phyloP scores from a whole-genome alignment of 2,113 vertebrate species.

The Ameiurus melas region DNA sequence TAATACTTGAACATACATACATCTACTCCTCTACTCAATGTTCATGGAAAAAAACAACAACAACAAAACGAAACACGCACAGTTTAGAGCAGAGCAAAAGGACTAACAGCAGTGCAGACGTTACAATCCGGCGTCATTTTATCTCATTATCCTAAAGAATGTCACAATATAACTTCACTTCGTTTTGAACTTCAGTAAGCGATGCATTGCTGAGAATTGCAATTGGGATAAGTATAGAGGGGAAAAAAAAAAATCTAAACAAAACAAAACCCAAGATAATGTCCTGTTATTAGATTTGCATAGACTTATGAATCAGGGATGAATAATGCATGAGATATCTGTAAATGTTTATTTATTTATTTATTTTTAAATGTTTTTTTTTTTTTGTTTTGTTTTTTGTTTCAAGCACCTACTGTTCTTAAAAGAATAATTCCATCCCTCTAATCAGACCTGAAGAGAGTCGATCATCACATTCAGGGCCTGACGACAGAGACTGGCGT shows the following conservation, averaged over 20 bases:
- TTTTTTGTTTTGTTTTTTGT: not conserved
- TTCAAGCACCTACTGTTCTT: not conserved
- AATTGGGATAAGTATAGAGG: not conserved
- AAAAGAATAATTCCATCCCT: not conserved
- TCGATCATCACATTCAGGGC: constrained; percentile 17
- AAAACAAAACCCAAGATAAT: not conserved
- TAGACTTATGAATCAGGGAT: constrained; percentile 27
- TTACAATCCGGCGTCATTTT: not conserved
- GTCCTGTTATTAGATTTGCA: constrained; percentile 34
- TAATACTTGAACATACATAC: not conserved
- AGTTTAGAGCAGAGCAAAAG: not conserved
- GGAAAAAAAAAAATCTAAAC: not conserved
- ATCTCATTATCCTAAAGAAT: not conserved
- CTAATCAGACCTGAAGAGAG: not conserved
- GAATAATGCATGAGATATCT: not conserved
- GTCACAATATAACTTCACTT: constrained; percentile 8
- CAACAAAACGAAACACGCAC: not conserved
- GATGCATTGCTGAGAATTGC: not conserved
- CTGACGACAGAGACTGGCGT: constrained; percentile 19
- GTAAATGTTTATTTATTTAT: not conserved
- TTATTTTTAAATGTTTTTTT: too few relatives aligned
- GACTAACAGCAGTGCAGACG: constrained; percentile 5
- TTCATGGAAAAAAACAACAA: not conserved
- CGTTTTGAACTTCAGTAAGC: not conserved
- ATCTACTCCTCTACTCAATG: not conserved